Conservation (phyloP, 2,797 vertebrate genomes). For the Stomatorhinus walkeri region DNA sequence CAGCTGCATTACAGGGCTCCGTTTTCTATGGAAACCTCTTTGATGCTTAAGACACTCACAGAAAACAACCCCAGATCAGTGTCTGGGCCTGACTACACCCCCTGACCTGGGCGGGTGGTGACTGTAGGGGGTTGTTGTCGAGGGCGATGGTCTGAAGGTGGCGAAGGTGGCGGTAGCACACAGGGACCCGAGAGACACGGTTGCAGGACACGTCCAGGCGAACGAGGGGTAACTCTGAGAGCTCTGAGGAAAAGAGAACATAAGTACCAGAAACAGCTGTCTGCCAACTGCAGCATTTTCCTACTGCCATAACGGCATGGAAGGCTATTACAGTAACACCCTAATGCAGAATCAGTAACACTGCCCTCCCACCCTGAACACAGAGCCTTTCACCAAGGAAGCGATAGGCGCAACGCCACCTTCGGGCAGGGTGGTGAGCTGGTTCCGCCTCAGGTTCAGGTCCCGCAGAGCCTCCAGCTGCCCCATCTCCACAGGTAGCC, state of each 20-base stretch:
- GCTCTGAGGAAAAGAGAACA: conserved; percentile 53
- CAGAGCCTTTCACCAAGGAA: neutral
- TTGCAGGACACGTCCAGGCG: conserved; percentile 88
- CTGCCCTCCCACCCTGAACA: neutral
- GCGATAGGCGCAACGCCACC: conserved; percentile 52
- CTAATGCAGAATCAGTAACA: neutral
- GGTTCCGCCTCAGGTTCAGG: conserved; percentile 78
- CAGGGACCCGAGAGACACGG: conserved; percentile 70
- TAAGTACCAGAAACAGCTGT: neutral
- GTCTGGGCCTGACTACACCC: neutral
- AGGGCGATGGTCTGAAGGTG: conserved; percentile 77
- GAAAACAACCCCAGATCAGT: neutral
- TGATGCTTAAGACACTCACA: neutral
- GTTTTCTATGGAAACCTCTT: neutral
- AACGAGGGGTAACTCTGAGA: conserved; percentile 76
- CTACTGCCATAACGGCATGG: neutral
- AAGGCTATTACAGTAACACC: neutral
- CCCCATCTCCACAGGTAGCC: conserved; percentile 70
- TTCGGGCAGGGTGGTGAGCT: conserved; percentile 69
- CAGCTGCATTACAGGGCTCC: neutral
- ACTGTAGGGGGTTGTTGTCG: conserved; percentile 84
- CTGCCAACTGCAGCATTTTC: neutral
- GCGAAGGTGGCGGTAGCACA: conserved; percentile 79
- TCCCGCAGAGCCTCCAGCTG: conserved; percentile 75
- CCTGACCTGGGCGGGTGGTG: conserved; percentile 73